Percentiles rank a stretch among this genome's conserved stretches.
phyloP scores from a whole-genome alignment of 2,888 invertebrate genomes.

The Lottia gigantea region DNA sequence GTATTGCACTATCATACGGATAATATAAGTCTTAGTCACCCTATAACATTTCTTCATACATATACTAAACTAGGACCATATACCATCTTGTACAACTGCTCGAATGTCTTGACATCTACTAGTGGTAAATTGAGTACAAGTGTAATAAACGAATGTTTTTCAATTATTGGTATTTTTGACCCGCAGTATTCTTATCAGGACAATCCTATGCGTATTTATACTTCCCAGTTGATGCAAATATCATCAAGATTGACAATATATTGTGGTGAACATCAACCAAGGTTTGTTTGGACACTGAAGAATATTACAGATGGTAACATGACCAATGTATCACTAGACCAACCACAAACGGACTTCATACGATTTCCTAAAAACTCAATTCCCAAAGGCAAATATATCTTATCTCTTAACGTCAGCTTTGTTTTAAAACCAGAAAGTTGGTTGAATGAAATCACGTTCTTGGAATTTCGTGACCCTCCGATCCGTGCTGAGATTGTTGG shows the following conservation, averaged over 20 bases:
- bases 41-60: not conserved
- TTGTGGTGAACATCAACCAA: conserved; percentile 7
- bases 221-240: conserved; percentile 8
- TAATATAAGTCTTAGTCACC: not conserved
- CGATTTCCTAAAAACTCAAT: conserved; percentile 2
- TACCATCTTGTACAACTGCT: conserved; percentile 13
- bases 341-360: conserved; percentile 13
- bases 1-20: not conserved
- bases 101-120: conserved; percentile 5
- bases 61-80: conserved; percentile 16
- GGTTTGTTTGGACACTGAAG: conserved; percentile 11
- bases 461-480: conserved; percentile 14
- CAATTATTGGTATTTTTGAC: conserved; percentile 17
- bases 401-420: conserved; percentile 18
- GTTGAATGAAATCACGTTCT: conserved; percentile 15
- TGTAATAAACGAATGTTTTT: conserved; percentile 15
- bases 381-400: not conserved
- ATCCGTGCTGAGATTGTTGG: conserved; percentile 16
- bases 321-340: not conserved
- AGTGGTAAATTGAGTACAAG: not conserved
- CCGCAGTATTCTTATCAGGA: conserved; percentile 11
- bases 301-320: not conserved
- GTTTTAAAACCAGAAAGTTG: not conserved
- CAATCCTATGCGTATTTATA: conserved; percentile 16
- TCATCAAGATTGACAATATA: conserved; percentile 10